Evolutionary conservation across 2,113 vertebrate species (phyloP).

Genomic region (Pagrus major): DNA sequence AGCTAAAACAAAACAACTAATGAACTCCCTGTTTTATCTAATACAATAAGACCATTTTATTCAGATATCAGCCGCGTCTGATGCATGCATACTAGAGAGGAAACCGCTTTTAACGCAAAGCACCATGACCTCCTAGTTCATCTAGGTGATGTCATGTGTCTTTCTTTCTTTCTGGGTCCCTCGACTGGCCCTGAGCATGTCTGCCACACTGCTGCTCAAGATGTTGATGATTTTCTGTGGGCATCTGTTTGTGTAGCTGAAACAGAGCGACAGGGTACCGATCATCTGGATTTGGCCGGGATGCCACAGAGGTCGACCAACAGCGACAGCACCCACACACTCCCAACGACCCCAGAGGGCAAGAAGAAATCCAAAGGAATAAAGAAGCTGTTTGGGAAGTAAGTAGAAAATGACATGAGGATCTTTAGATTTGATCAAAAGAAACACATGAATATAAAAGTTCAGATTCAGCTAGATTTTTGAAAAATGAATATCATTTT

Average conservation of each 20-base stretch:
- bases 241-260: conserved; percentile 87
- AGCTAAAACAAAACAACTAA: conserved; percentile 21
- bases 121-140: conserved; percentile 28
- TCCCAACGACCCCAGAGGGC: conserved; percentile 90
- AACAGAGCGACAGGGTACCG: conserved; percentile 89
- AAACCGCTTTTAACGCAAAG: conserved; percentile 10
- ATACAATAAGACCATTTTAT: not conserved
- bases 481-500: not conserved
- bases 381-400: conserved; percentile 96
- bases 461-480: not conserved
- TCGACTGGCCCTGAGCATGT: not conserved
- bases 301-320: conserved; percentile 86
- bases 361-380: conserved; percentile 96
- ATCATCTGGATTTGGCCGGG: conserved; percentile 92
- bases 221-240: conserved; percentile 42
- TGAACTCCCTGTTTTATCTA: not conserved
- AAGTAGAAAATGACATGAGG: conserved; percentile 67
- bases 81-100: conserved; percentile 56
- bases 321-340: conserved; percentile 85
- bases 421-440: not conserved
- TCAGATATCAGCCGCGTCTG: conserved; percentile 1
- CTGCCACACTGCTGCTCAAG: conserved; percentile 4
- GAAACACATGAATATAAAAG: not conserved
- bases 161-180: conserved; percentile 34
- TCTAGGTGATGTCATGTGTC: conserved; percentile 34